Base-by-base conservation (phyloP, 2,797 vertebrate genomes). In the Hyperoplus lanceolatus region DNA sequence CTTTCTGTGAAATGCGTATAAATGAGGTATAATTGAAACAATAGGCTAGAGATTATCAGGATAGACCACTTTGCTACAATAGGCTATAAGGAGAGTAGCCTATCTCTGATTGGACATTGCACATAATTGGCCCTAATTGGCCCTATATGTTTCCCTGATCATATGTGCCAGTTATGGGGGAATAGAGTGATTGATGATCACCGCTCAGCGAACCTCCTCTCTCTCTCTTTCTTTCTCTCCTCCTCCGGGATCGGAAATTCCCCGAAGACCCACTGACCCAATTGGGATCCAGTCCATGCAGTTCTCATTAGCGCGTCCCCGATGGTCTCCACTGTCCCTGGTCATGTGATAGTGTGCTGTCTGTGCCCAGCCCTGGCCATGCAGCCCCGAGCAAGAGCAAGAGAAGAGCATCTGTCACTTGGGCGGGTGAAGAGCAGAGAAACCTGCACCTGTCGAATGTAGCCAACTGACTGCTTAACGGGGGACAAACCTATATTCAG, bases 291-390 rank as follows among this genome's bases (percentile, higher is more conserved):
- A 76, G 81, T 63, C 69, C 69, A 56, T 73, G 74, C 79, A 67
- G 90, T 86, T 85, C 60, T 87, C 79, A 79, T 82, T 54, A 51
- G 66, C 73, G 58, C 57, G 72, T 75, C 80, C 63, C 49, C 46
- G 18, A 66, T 18, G 43, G 9, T 81, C 83, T 70, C 0, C 10
- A 0, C 66, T 0, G 82, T 74, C 0, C 29, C 0, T 0, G 0
- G 0, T 57, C 91, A 94, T 61, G 57, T 97, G 97, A 93, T 81
- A 61, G 80, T 53, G 80, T 83, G 82, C 83, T 56, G 84, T 83
- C 77, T 85, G 83, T 71, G 83, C 80, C 68, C 77, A 83, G 70
- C 79, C 76, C 57, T 39, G 80, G 38, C 48, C 86, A 29, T 29
- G 3, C 29, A 83, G 84, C 75, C 79, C 43, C 12, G 65, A 73